Percentiles rank a stretch among this genome's conserved stretches.
Conservation (phyloP, 2,888 invertebrate species). For the Drosophila ezoana region DNA sequence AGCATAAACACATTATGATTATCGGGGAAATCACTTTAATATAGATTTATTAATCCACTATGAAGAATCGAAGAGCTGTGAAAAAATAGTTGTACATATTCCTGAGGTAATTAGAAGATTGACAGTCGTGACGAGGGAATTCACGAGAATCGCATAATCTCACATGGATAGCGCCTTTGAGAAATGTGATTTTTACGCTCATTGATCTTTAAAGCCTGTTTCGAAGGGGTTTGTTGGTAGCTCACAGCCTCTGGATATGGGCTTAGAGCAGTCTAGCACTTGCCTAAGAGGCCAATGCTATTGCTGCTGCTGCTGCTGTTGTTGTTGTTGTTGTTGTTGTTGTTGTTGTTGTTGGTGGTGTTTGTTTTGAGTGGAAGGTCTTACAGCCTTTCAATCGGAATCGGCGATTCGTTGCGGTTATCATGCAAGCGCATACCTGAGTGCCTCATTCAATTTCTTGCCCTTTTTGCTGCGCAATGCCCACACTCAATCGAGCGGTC, state of each 20-base stretch:
- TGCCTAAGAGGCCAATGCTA: slow-evolving; percentile 6
- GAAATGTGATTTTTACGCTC: slow-evolving; percentile 28
- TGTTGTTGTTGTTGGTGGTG: background rate
- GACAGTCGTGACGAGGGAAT: slow-evolving; percentile 6
- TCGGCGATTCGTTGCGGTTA: slow-evolving; percentile 72
- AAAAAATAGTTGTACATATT: background rate
- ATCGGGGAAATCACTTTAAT: too few species aligned
- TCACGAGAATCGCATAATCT: slow-evolving; percentile 41
- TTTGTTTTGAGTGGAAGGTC: slow-evolving; percentile 20
- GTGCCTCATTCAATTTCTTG: slow-evolving; percentile 59
- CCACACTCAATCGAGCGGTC: slow-evolving; percentile 54
- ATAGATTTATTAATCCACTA: too few species aligned
- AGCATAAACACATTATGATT: too few species aligned
- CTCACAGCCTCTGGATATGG: background rate
- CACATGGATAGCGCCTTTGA: background rate
- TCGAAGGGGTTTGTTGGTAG: slow-evolving; percentile 8
- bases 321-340: background rate
- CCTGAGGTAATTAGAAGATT: slow-evolving; percentile 5
- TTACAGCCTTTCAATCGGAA: slow-evolving; percentile 23
- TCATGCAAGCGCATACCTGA: slow-evolving; percentile 75
- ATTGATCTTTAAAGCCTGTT: slow-evolving; percentile 21
- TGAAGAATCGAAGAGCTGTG: too few species aligned
- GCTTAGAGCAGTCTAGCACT: slow-evolving; percentile 26
- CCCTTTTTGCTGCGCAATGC: slow-evolving; percentile 43
- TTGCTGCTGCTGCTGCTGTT: slow-evolving; percentile 2